Base-by-base conservation (phyloP, 1,140 invertebrate species). In the Drosophila mauritiana region DNA sequence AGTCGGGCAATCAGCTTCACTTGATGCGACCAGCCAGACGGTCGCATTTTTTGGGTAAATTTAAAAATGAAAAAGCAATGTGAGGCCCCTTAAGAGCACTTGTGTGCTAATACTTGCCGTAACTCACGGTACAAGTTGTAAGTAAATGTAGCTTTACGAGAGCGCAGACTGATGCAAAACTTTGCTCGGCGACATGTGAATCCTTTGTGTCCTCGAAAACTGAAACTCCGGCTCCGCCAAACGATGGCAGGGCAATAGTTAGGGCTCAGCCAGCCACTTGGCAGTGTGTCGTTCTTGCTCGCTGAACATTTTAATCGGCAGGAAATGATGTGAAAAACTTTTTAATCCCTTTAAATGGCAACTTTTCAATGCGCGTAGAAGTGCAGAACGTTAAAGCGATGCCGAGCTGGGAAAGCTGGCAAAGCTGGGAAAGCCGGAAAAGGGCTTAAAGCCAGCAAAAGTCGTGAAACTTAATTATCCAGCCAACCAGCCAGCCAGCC, bases 311-410 rank as follows among this genome's bases (percentile, higher is more conserved):
- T 78, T 78, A 78, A 78, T 78, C 75, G 75, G 75, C 46, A 78
- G 75, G 75, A 78, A 78, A 78, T 78, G 74, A 78, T 78, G 75
- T 72, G 75, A 72, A 78, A 78, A 78, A 78, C 57, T 78, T 78
- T 78, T 78, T 78, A 78, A 78, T 78, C 75, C 75, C 31, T 78
- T 78, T 78, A 78, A 78, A 78, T 78, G 75, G 22, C 22, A 78
- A 78, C 57, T 77, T 73, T 80, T 80, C 72, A 55, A 80, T 76
- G 65, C 58, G 15, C 20, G 15, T n/a, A 4, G 20, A n/a, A 43
- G 40, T 31, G 34, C 25, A 6, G 53, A 52, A 43, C 46, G 46
- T 75, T 49, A 54, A 73, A 59, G 73, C 58, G 31, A 4, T 31
- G 31, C 7, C 7, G 2, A 10, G 27, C 27, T 2, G 27, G 7